Evolutionary conservation across 2,888 invertebrate genomes (phyloP).

Genomic region (Drosophila quinaria): DNA sequence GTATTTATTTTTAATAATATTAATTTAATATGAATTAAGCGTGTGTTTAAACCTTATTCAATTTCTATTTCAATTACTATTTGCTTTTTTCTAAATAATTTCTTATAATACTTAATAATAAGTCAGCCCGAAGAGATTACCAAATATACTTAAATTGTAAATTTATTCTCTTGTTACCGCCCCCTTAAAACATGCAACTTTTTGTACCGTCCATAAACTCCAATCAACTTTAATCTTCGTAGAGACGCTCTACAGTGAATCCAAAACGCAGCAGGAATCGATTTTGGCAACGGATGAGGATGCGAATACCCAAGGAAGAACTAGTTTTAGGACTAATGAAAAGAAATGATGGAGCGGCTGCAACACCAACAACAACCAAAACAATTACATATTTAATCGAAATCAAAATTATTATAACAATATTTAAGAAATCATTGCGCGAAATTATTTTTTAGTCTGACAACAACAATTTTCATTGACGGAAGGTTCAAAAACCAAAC

Average conservation of each 20-base stretch:
- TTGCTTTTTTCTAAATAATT: slow-evolving; percentile 55
- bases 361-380: slow-evolving; percentile 35
- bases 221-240: slow-evolving; percentile 22
- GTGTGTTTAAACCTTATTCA: slow-evolving; percentile 43
- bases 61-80: slow-evolving; percentile 30
- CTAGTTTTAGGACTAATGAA: slow-evolving; percentile 50
- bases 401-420: slow-evolving; percentile 56
- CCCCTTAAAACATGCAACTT: slow-evolving; percentile 50
- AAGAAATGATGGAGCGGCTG: slow-evolving; percentile 59
- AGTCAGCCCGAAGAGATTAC: slow-evolving; percentile 39
- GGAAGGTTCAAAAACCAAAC: slow-evolving; percentile 27
- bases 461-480: slow-evolving; percentile 27
- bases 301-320: slow-evolving; percentile 33
- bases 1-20: slow-evolving; percentile 25
- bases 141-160: slow-evolving; percentile 71
- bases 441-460: slow-evolving; percentile 58
- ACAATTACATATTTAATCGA: slow-evolving; percentile 61
- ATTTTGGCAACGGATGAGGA: slow-evolving; percentile 51
- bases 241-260: slow-evolving; percentile 82
- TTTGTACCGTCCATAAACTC: slow-evolving; percentile 52
- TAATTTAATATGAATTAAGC: slow-evolving; percentile 31
- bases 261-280: slow-evolving; percentile 68
- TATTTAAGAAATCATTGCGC: slow-evolving; percentile 35
- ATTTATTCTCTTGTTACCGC: slow-evolving; percentile 74
- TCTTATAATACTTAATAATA: slow-evolving; percentile 33